phyloP scores from a whole-genome alignment of 2,888 invertebrate species.

The Thelaira solivaga region DNA sequence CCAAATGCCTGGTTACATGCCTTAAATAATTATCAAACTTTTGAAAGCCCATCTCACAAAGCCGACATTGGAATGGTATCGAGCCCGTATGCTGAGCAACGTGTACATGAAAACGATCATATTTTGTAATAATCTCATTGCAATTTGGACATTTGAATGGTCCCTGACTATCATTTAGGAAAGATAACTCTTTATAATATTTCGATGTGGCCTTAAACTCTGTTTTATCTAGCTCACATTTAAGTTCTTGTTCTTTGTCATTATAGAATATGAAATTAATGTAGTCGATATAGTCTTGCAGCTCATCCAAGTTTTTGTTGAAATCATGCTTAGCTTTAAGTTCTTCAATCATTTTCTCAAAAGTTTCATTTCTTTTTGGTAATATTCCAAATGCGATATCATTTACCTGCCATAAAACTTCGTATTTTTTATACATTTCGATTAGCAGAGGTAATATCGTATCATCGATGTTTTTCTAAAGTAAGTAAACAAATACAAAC shows the following conservation, averaged over 20 bases:
- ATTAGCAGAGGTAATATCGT: constrained; percentile 34
- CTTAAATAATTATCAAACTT: constrained; percentile 43
- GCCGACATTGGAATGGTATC: constrained; percentile 47
- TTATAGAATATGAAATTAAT: constrained; percentile 37
- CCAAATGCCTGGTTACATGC: constrained; percentile 52
- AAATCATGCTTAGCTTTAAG: constrained; percentile 34
- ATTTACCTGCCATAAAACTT: constrained; percentile 54
- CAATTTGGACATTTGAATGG: constrained; percentile 52
- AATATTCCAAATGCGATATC: constrained; percentile 48
- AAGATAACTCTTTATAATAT: constrained; percentile 29
- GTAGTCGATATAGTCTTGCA: constrained; percentile 45
- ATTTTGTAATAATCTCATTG: constrained; percentile 44
- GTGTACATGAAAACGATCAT: constrained; percentile 51
- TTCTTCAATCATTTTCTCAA: constrained; percentile 46
- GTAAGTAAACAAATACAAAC: neutral
- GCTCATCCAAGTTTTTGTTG: constrained; percentile 20
- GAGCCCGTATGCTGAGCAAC: constrained; percentile 38
- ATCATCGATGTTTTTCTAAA: constrained; percentile 45
- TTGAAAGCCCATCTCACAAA: constrained; percentile 50
- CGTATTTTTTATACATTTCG: constrained; percentile 52
- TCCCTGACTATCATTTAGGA: constrained; percentile 49
- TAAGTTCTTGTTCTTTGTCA: constrained; percentile 49
- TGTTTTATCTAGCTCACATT: constrained; percentile 38
- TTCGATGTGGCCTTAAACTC: constrained; percentile 40
- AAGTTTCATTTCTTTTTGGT: constrained; percentile 40